Evolutionary conservation across 2,113 vertebrate genomes (phyloP).

Genomic region (Drymodes brunneopygia): DNA sequence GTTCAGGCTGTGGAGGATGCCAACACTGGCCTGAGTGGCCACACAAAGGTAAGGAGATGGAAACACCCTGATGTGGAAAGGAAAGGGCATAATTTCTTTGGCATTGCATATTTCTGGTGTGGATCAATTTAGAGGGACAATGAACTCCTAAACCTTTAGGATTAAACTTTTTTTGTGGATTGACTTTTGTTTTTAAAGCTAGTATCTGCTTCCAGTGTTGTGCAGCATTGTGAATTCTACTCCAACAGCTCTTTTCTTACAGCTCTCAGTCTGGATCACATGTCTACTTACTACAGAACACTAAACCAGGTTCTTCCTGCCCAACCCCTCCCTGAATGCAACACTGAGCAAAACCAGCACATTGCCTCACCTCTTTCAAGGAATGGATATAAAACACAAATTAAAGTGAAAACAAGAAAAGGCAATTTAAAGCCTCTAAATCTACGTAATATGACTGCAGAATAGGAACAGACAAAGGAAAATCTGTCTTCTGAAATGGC

Average conservation of each 20-base stretch:
- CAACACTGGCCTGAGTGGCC: not conserved
- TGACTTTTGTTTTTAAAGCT: not conserved
- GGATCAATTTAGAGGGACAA: not conserved
- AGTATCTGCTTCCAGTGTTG: not conserved
- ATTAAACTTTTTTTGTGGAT: not conserved
- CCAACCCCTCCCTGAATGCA: not conserved
- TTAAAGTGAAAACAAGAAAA: not conserved
- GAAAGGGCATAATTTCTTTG: constrained; percentile 23
- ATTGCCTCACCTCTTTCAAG: not conserved
- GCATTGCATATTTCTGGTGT: not conserved
- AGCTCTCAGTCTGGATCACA: not conserved
- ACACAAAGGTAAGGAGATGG: not conserved
- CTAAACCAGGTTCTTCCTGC: not conserved
- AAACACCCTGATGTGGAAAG: not conserved
- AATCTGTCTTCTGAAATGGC: constrained; percentile 11
- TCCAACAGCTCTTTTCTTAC: not conserved
- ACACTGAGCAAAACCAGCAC: not conserved
- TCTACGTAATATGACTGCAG: not conserved
- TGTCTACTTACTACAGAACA: not conserved
- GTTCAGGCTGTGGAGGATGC: not conserved
- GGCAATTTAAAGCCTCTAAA: constrained; percentile 29
- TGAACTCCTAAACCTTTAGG: not conserved
- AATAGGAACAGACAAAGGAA: not conserved
- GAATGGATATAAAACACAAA: not conserved
- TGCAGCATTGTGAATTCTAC: not conserved